These are phyloP conservation scores for Acrobasis suavella DNA, from an alignment of 2,888 invertebrate genomes.

Conservation along the genomic window DNA sequence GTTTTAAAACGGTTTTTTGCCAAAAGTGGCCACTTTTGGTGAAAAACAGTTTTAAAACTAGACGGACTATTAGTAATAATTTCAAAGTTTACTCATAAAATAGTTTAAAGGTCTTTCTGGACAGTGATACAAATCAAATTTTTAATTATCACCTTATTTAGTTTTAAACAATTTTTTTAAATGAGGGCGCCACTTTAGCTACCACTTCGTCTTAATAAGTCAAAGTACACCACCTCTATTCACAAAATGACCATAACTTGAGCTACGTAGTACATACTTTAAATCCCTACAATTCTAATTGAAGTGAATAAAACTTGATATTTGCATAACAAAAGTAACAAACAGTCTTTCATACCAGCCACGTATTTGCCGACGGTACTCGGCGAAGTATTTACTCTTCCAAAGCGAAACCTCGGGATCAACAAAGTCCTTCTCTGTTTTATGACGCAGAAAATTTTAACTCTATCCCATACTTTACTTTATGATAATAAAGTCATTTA, in stretches of 20 bases:
- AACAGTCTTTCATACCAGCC: background rate
- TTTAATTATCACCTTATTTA: too few species aligned
- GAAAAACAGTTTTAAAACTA: too few species aligned
- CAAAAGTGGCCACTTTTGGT: too few species aligned
- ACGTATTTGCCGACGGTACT: constrained; percentile 31
- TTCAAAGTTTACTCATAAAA: too few species aligned
- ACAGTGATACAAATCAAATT: too few species aligned
- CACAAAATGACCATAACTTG: background rate
- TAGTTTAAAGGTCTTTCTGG: too few species aligned
- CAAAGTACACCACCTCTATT: background rate
- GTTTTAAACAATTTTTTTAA: too few species aligned
- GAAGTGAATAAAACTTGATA: background rate
- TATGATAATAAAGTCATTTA: constrained; percentile 66
- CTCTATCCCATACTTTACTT: constrained; percentile 54
- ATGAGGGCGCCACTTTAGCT: too few species aligned
- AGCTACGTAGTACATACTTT: background rate
- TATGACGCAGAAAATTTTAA: constrained; percentile 62
- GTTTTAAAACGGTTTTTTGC: too few species aligned
- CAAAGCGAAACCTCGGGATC: constrained; percentile 44
- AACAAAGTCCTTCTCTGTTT: constrained; percentile 53
- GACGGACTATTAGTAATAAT: too few species aligned
- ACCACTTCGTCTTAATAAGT: too few species aligned
- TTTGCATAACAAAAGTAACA: constrained; percentile 3
- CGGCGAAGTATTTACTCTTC: constrained; percentile 38
- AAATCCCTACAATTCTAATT: background rate